Evolutionary conservation across 2,797 vertebrate species (phyloP), one percentile per base, ranked within the genome.

Genomic region (Bovichtus diacanthus): DNA sequence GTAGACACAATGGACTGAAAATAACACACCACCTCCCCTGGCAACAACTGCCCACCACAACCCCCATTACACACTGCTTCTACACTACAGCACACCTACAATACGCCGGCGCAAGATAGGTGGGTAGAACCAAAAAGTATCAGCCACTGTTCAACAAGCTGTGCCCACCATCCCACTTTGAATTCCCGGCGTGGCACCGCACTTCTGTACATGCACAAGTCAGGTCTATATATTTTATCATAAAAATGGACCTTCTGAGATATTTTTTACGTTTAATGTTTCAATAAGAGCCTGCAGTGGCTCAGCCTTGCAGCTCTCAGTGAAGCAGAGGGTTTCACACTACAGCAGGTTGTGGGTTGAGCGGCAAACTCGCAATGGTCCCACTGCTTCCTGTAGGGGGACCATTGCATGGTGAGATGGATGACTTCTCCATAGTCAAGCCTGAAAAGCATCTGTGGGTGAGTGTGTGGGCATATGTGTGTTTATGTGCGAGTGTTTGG

Each of bases 1-100:
- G 94, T 94, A 97, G 96, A 97, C 96, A 97, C 96, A 97, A 96
- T 96, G 94, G 96, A 95, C 94, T 97, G 95, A 97, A 98, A 98
- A 97, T 96, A 97, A 97, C 94, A 95, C 93, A 92, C 88, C 90
- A 83, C 92, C 93, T 91, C 93, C 93, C 91, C 92, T 92, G 92
- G 91, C 87, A 91, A 91, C 88, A 87, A 92, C 89, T 91, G 85
- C 89, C 90, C 93, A 90, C 85, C 83, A 39, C 88, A 87, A 59
- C 84, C 88, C 89, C 86, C 78, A 76, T 46, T 60, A 60, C 83
- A 80, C 74, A 51, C 62, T 6, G 29, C 66, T 60, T 68, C 77
- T 56, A 39, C 79, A 66, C 72, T 80, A 74, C 64, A 44, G 50
- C 34, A 75, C 84, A 86, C 71, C 82, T 85, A 78, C 79, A 53